These are phyloP conservation scores for Invenusta paracnida DNA, from an alignment of 2,888 invertebrate genomes.

Conservation along the genomic window DNA sequence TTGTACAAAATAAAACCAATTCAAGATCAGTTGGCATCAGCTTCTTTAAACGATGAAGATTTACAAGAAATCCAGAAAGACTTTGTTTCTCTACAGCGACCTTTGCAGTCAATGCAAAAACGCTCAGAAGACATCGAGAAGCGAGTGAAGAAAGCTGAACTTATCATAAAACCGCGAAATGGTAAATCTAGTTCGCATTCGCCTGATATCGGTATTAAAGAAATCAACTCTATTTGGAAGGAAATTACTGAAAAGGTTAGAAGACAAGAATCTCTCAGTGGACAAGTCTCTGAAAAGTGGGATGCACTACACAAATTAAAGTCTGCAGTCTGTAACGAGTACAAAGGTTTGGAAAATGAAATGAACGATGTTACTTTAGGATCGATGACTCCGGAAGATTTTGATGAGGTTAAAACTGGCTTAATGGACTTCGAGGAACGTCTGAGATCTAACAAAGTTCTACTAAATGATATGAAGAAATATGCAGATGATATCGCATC, in stretches of 20 bases:
- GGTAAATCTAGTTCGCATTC: neutral
- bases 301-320: neutral
- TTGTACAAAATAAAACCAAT: neutral
- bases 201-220: neutral
- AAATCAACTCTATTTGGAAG: neutral
- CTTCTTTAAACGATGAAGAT: neutral
- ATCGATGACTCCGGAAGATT: neutral
- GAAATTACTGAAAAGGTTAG: neutral
- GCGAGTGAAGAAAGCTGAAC: neutral
- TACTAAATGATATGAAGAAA: neutral
- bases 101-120: neutral
- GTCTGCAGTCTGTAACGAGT: neutral
- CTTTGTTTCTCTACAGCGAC: neutral
- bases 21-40: neutral
- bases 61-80: neutral
- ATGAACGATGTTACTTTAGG: neutral
- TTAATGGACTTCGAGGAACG: neutral
- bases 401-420: neutral
- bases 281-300: slow-evolving; percentile 4
- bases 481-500: neutral
- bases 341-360: neutral
- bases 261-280: neutral
- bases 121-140: neutral
- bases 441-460: neutral
- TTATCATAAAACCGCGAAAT: neutral